Percentiles rank a stretch among this genome's conserved stretches.
These are phyloP conservation scores for Gavia stellata DNA, from an alignment of 2,113 vertebrate genomes.

Conservation along the genomic window DNA sequence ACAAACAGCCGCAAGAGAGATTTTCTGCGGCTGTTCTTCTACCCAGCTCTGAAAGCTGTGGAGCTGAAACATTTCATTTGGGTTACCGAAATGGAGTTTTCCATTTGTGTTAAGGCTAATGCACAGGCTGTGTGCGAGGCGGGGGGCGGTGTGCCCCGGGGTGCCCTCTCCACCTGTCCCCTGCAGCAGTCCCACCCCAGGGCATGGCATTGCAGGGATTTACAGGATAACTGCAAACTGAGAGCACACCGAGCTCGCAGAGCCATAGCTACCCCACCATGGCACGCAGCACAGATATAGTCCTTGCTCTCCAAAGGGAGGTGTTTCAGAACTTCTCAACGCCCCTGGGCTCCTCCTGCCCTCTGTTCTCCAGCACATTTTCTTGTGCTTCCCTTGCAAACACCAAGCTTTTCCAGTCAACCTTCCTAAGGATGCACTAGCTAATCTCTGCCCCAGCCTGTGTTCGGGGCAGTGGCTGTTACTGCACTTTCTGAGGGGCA, in stretches of 20 bases:
- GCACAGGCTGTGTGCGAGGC: fast-evolving
- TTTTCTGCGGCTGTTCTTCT: background rate
- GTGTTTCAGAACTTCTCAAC: background rate
- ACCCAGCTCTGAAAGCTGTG: background rate
- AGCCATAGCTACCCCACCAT: background rate
- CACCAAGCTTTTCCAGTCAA: background rate
- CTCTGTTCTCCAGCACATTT: background rate
- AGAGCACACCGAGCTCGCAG: background rate
- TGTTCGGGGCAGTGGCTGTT: background rate
- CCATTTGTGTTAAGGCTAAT: fast-evolving
- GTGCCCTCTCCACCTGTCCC: background rate
- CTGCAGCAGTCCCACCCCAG: background rate
- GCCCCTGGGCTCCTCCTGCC: background rate
- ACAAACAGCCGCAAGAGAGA: background rate
- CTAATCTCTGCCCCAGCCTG: background rate
- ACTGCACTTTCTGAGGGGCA: fast-evolving
- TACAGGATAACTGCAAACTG: too few species aligned
- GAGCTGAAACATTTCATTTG: background rate
- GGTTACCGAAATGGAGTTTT: fast-evolving
- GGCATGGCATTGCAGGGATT: fast-evolving
- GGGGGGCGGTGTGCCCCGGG: fast-evolving
- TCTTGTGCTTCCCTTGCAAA: background rate
- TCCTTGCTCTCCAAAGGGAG: background rate
- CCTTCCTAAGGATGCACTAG: background rate
- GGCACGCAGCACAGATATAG: fast-evolving